Base-by-base conservation (phyloP, 2,113 vertebrate species). In the Peromyscus polionotus region DNA sequence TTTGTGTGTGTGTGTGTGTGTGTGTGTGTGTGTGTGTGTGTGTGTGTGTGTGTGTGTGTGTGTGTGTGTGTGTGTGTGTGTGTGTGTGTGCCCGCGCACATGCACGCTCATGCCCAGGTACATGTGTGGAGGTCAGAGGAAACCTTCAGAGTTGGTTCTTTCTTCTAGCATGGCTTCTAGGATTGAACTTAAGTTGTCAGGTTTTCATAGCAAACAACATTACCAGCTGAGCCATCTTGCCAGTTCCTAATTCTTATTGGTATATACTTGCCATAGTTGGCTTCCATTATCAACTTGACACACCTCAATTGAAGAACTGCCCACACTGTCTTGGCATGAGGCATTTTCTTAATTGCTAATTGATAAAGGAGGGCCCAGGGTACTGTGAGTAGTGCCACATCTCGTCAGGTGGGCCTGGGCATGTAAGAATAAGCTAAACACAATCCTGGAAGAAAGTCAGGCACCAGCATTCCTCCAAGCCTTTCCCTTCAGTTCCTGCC, bases 71-170 rank as follows among this genome's bases (percentile, higher is more conserved):
- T 42, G 39, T 42, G 39, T 42, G 39, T 42, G 39, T 42, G 39
- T 42, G 39, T 42, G 39, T 42, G 39, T 42, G 39, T 42, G 39
- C n/a, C n/a, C n/a, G n/a, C n/a, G n/a, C 6, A 9, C 2, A 2
- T 42, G 2, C 4, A 2, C 0, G 28, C 1, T 1, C 1, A 0
- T 5, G 17, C 72, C 42, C 19, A 22, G 9, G 72, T 9, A 73
- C 72, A 48, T 48, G 24, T 48, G 24, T 77, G 13, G 26, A 31
- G 26, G 5, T 48, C 45, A 16, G 26, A 42, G 72, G 19, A 48
- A 48, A 31, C 61, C 16, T 45, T 85, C 81, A 63, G 54, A 57
- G 51, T 22, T 81, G 9, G 2, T 65, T 84, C 26, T 42, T 42
- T 48, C 26, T 65, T 65, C 33, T 26, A 48, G 45, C 83, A 33